phyloP scores from a whole-genome alignment of 2,888 invertebrate genomes.

The Tenthredo amoena region DNA sequence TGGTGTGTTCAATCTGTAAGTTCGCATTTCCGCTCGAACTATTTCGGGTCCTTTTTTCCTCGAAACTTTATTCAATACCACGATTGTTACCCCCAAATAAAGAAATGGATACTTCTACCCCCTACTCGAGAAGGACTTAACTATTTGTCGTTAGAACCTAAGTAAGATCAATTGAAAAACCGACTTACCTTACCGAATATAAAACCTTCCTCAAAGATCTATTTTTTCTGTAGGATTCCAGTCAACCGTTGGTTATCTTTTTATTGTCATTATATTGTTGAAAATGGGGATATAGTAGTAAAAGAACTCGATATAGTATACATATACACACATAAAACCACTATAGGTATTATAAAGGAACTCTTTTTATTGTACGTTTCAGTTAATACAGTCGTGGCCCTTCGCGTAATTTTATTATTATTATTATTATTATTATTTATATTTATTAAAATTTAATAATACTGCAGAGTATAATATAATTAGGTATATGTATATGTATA shows the following conservation, averaged over 20 bases:
- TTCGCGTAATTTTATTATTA: slow-evolving; percentile 1
- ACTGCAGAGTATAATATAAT: slow-evolving; percentile 66
- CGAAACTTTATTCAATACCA: neutral
- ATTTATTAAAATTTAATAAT: slow-evolving; percentile 69
- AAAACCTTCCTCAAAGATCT: neutral
- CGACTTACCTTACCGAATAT: neutral
- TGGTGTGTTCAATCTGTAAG: neutral
- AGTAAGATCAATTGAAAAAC: neutral
- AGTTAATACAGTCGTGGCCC: slow-evolving; percentile 48
- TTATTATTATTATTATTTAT: neutral
- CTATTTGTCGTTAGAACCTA: neutral
- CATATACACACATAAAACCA: neutral
- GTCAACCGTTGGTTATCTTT: neutral
- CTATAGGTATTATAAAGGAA: slow-evolving; percentile 68
- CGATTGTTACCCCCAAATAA: neutral
- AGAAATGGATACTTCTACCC: neutral
- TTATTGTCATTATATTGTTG: neutral
- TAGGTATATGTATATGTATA: slow-evolving; percentile 13
- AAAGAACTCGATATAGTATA: neutral
- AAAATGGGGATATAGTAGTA: neutral
- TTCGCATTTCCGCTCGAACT: neutral
- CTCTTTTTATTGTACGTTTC: slow-evolving; percentile 63
- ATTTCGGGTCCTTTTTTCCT: neutral
- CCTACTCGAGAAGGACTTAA: neutral
- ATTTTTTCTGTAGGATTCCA: neutral